Evolutionary conservation across 1,140 invertebrate genomes (phyloP).

Genomic region (Asobara japonica): DNA sequence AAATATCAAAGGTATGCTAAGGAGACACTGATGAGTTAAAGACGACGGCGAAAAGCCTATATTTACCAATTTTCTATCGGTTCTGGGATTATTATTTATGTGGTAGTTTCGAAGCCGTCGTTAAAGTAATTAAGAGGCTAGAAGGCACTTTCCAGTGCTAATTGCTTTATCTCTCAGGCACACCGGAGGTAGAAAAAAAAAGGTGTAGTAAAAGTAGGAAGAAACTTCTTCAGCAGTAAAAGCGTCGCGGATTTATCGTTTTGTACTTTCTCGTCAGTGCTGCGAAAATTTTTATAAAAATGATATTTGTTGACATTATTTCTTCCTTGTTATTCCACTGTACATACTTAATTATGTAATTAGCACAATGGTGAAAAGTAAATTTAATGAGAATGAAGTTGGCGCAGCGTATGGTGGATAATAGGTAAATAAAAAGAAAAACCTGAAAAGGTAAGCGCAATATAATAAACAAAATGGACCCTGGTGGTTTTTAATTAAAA

Average conservation of each 20-base stretch:
- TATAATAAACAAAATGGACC: conserved; percentile 34
- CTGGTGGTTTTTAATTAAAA: conserved; percentile 33
- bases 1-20: neutral
- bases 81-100: conserved; percentile 12
- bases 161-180: conserved; percentile 25
- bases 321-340: neutral
- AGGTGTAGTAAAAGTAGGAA: neutral
- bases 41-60: neutral
- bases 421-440: conserved; percentile 13
- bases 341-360: conserved; percentile 6
- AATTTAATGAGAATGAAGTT: conserved; percentile 7
- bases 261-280: neutral
- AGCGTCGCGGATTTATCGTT: neutral
- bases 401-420: neutral
- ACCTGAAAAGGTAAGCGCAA: neutral
- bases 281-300: neutral
- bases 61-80: conserved; percentile 1
- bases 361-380: conserved; percentile 17
- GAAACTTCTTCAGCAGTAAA: conserved; percentile 7
- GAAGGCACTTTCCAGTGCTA: conserved; percentile 19
- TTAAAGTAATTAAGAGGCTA: conserved; percentile 27
- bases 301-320: neutral
- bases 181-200: neutral
- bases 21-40: conserved; percentile 1
- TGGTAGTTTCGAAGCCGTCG: conserved; percentile 4